Evolutionary conservation across 2,113 vertebrate species (phyloP), one percentile per base, ranked within the genome.

Genomic region (Sturnira hondurensis): DNA sequence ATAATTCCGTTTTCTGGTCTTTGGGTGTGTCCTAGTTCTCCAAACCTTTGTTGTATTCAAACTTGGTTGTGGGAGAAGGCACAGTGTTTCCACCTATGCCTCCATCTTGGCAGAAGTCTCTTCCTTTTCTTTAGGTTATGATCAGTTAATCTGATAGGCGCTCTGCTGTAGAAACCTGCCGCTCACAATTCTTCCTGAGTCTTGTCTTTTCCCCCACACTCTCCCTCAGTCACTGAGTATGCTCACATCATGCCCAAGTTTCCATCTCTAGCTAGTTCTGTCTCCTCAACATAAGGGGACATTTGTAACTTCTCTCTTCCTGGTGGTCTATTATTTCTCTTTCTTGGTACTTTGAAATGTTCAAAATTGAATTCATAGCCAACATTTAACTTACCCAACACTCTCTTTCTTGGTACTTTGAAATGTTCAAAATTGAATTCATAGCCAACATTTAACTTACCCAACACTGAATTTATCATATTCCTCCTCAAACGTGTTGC

Each of bases 241-340:
- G 63, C 36, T 58, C 9, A 43, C 20, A 68, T 47, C 19, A 76
- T 61, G 82, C 33, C 12, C 70, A 36, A 56, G 65, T 87, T 95
- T 73, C 77, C 63, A 9, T 67, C 50, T 91, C 50, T 52, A 84
- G 45, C 82, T 41, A 58, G 38, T 15, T 65, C 70, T 68, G 41
- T 80, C 73, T 93, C 58, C 58, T 61, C 31, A 43, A 63, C 16
- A 24, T 67, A 45, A 95, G 52, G 88, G 36, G 52, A 47, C 16
- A 77, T 52, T 81, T 83, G 90, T 47, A 68, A 54, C 50, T 41
- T 68, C 38, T 80, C 22, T 56, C 68, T 91, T 67, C 28, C 15
- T 92, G 89, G 70, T 77, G 61, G 58, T 82, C n/a, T 86, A 87
- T 83, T 87, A 33, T 68, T n/a, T 68, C 45, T 74, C 68, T 91